Base-by-base conservation (phyloP, 2,888 invertebrate species). In the Branchinecta sandiegonensis region DNA sequence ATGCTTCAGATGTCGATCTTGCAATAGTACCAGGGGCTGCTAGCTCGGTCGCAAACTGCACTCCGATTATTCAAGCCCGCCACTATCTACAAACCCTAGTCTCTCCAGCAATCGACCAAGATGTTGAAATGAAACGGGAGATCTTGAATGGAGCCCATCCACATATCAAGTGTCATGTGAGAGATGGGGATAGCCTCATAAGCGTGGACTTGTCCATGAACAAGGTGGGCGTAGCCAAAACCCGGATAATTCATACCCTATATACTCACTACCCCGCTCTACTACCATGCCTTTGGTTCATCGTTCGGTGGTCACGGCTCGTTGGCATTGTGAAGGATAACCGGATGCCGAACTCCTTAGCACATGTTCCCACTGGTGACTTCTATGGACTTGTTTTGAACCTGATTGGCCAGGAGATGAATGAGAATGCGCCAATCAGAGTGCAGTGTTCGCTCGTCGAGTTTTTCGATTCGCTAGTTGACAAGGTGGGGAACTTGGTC, bases 251-350 rank as follows among this genome's bases (percentile, higher is more conserved):
- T 12, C 66, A 66, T 7, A 17, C 46, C 13, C 47, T 66, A n/a
- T 66, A 46, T 46, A 47, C 17, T 11, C n/a, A 23, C 13, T 17
- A 66, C 13, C 66, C 66, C 12, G 13, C 13, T 8, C 13, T 66
- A 7, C 47, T 66, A 7, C 66, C 66, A 8, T 12, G 12, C 13
- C 47, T 66, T 17, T 66, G 66, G 66, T 47, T 66, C 13, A 46
- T 66, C 13, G 66, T 46, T 46, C 37, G 47, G 1, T 66, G 66
- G 66, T 46, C 66, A 13, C 37, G 47, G 9, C 17, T 46, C n/a
- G 66, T 47, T 23, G 66, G 66, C 13, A 66, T 66, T 47, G 13
- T 66, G 9, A 66, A 66, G 47, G 66, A 66, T 17, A 66, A 66
- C 47, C 66, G 66, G 8, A 46, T 66, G 46, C 66, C 48, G 13